Evolutionary conservation across 1,140 invertebrate species (phyloP).

Genomic region (Wasmannia auropunctata): DNA sequence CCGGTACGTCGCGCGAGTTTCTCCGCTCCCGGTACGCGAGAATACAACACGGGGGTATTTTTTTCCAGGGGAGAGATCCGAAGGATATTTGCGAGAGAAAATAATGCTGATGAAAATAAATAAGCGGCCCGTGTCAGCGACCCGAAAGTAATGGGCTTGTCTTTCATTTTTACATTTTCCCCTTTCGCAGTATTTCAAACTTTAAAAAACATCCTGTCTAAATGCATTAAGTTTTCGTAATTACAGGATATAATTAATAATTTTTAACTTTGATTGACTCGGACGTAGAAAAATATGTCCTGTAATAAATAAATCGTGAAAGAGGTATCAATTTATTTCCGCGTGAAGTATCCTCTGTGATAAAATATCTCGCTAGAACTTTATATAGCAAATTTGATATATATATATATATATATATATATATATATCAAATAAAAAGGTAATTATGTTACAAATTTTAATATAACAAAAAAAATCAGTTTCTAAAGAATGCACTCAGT

Average conservation of each 20-base stretch:
- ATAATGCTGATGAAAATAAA: slow-evolving; percentile 49
- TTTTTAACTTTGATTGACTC: slow-evolving; percentile 14
- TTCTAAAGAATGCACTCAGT: slow-evolving; percentile 13
- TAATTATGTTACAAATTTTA: slow-evolving; percentile 9
- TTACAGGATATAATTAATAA: slow-evolving; percentile 7
- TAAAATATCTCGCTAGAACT: slow-evolving; percentile 15
- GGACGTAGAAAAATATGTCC: background rate
- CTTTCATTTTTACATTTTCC: slow-evolving; percentile 60
- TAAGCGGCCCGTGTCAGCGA: slow-evolving; percentile 47
- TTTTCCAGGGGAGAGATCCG: background rate
- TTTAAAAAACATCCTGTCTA: slow-evolving; percentile 7
- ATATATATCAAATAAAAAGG: no score
- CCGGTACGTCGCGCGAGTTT: slow-evolving; percentile 20
- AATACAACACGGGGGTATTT: background rate
- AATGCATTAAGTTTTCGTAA: slow-evolving; percentile 14
- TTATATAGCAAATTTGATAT: background rate
- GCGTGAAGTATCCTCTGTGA: background rate
- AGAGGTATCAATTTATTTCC: background rate
- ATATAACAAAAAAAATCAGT: background rate
- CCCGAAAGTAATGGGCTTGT: slow-evolving; percentile 42
- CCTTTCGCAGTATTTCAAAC: background rate
- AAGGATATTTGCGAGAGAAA: slow-evolving; percentile 6
- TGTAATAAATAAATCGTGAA: background rate
- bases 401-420: background rate
- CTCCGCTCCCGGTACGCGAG: slow-evolving; percentile 11